Evolutionary conservation across 2,113 vertebrate genomes (phyloP).

Genomic region (Heptranchias perlo): DNA sequence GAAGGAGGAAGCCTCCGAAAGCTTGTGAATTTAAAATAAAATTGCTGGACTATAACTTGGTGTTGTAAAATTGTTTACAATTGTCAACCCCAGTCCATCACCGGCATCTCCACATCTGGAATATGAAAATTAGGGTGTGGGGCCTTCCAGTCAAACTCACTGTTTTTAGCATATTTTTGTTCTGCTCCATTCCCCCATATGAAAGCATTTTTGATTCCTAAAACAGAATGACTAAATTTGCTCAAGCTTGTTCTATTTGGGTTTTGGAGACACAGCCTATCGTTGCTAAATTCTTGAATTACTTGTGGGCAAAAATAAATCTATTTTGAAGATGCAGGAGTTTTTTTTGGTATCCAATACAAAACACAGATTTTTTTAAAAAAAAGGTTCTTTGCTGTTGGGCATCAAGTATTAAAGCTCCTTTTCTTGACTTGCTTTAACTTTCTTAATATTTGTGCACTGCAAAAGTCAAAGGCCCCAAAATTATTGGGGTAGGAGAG

Average conservation of each 20-base stretch:
- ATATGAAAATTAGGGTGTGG: neutral
- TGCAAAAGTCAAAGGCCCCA: neutral
- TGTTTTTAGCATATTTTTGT: neutral
- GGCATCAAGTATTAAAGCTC: neutral
- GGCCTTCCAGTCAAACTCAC: neutral
- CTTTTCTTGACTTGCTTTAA: neutral
- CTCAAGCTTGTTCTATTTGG: neutral
- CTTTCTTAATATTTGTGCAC: neutral
- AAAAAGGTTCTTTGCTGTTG: neutral
- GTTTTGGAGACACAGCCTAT: neutral
- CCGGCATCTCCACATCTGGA: no score
- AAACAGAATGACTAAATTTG: constrained; percentile 26
- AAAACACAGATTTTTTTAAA: neutral
- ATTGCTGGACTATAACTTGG: no score
- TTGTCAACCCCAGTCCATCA: no score
- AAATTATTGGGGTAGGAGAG: neutral
- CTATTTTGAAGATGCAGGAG: neutral
- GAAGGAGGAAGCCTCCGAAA: no score
- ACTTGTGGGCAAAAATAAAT: neutral
- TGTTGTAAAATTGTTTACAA: no score
- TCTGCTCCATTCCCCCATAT: neutral
- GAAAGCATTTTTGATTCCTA: neutral
- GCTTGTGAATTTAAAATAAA: no score
- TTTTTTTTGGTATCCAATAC: neutral
- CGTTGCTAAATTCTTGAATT: neutral